Percentiles rank a stretch among this genome's conserved stretches.
Conservation (phyloP, 2,797 vertebrate genomes). For the Hephaestus fuliginosus region DNA sequence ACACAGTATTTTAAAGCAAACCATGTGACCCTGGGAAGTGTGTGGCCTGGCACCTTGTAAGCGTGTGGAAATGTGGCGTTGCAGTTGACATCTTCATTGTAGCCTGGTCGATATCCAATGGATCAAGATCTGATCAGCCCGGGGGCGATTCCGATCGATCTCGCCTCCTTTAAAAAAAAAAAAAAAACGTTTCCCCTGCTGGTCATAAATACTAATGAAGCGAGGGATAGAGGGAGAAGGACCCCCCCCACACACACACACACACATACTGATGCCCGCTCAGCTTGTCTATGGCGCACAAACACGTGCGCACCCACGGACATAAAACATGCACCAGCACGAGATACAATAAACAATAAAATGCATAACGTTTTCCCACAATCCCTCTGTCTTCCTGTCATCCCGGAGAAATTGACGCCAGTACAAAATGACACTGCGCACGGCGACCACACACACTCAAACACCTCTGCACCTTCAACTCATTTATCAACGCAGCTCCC, state of each 20-base stretch:
- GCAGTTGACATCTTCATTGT: slow-evolving; percentile 81
- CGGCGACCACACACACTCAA: slow-evolving; percentile 32
- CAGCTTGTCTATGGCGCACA: slow-evolving; percentile 15
- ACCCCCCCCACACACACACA: slow-evolving; percentile 11
- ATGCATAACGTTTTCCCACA: neutral
- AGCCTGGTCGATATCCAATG: slow-evolving; percentile 75
- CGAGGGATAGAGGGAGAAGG: slow-evolving; percentile 48
- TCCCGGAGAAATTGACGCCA: slow-evolving; percentile 34
- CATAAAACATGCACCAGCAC: too few species aligned
- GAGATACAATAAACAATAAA: too few species aligned
- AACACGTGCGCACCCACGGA: neutral
- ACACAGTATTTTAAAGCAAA: slow-evolving; percentile 43
- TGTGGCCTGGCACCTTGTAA: slow-evolving; percentile 44
- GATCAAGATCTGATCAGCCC: slow-evolving; percentile 77
- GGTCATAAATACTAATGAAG: slow-evolving; percentile 86
- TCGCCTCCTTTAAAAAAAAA: slow-evolving; percentile 61
- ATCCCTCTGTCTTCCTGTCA: slow-evolving; percentile 4
- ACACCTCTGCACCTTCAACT: slow-evolving; percentile 69
- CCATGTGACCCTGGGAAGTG: slow-evolving; percentile 72
- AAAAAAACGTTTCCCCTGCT: slow-evolving; percentile 55
- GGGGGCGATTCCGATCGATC: slow-evolving; percentile 77
- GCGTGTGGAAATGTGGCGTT: slow-evolving; percentile 63
- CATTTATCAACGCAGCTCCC: slow-evolving; percentile 80
- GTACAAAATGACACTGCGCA: slow-evolving; percentile 40
- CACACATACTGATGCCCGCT: neutral